Conservation (phyloP, 1,140 invertebrate genomes). For the Leguminivora glycinivorella region DNA sequence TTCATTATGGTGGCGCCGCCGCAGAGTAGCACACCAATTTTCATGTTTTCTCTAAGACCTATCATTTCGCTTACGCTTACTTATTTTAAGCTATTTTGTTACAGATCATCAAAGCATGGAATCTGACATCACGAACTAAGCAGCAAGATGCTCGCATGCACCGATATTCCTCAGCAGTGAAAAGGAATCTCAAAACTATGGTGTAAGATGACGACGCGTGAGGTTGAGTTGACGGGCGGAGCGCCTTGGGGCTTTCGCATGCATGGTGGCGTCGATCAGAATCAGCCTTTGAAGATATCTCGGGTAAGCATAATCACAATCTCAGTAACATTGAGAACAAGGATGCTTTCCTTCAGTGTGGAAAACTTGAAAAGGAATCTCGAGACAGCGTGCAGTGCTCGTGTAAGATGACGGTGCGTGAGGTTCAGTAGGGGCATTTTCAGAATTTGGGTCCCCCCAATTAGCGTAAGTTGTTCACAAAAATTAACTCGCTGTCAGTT, state of each 20-base stretch:
- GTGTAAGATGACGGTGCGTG: no score
- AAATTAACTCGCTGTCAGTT: no score
- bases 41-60: no score
- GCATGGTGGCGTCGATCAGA: conserved; percentile 87
- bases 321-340: background rate
- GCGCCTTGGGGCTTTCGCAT: conserved; percentile 95
- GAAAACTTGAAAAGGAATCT: no score
- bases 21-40: no score
- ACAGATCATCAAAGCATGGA: conserved; percentile 9
- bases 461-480: no score
- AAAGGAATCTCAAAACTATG: conserved; percentile 46
- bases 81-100: background rate
- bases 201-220: conserved; percentile 82
- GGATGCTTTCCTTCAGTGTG: no score
- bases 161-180: conserved; percentile 28
- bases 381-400: no score
- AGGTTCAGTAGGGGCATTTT: no score
- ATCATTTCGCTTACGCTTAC: no score
- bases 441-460: no score
- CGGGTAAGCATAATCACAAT: conserved; percentile 82
- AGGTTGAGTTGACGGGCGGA: conserved; percentile 88
- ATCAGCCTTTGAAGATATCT: conserved; percentile 87
- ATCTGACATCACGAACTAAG: conserved; percentile 10
- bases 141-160: background rate
- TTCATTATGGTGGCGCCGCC: no score